Conservation (phyloP, 2,888 invertebrate species). For the Ditylenchus weischeri region DNA sequence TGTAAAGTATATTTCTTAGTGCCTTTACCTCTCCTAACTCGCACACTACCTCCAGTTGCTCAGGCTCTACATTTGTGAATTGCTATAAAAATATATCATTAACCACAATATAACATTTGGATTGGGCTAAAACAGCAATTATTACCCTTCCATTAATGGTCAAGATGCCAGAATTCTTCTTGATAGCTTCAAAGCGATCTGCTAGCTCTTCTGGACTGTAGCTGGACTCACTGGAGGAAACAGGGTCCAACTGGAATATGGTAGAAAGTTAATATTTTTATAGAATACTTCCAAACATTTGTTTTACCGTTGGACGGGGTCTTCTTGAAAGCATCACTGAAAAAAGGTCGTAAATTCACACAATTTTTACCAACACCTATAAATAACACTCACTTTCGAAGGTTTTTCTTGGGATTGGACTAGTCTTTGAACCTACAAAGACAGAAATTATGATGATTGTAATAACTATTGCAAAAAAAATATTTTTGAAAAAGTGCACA, state of each 20-base stretch:
- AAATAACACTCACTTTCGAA: neutral
- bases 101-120: constrained; percentile 18
- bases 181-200: constrained; percentile 30
- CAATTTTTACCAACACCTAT: neutral
- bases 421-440: neutral
- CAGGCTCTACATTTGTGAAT: constrained; percentile 1
- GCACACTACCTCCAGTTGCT: constrained; percentile 13
- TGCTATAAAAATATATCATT: constrained; percentile 7
- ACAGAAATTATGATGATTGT: too few species aligned
- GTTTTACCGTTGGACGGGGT: neutral
- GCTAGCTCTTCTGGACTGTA: constrained; percentile 23
- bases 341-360: neutral
- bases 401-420: constrained; percentile 4
- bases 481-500: too few species aligned
- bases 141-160: constrained; percentile 33
- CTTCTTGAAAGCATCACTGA: neutral
- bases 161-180: constrained; percentile 34
- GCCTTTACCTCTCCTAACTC: constrained; percentile 28
- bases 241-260: constrained; percentile 21
- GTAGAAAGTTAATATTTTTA: neutral
- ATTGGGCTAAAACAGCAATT: too few species aligned
- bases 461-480: too few species aligned
- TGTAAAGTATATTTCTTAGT: too few species aligned
- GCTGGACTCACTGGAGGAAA: constrained; percentile 22
- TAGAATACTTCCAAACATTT: too few species aligned